These are phyloP conservation scores for Glomeris maerens DNA, from an alignment of 1,140 invertebrate genomes.

Conservation along the genomic window DNA sequence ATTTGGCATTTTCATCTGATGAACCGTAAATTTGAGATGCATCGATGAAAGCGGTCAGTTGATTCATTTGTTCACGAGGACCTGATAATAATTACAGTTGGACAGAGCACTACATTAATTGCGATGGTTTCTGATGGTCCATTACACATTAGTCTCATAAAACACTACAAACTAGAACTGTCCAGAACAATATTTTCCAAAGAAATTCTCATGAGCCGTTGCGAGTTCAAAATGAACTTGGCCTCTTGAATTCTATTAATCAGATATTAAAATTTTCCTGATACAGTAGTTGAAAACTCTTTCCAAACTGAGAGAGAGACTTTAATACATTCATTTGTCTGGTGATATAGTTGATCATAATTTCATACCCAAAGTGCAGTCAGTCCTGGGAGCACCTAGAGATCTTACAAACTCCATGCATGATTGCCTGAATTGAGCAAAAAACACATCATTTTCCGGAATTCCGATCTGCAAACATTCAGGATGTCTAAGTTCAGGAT, in stretches of 20 bases:
- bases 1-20: conserved; percentile 14
- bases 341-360: too few relatives aligned
- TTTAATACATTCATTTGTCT: too few relatives aligned
- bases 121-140: too few relatives aligned
- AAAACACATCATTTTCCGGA: conserved; percentile 19
- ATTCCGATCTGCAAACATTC: conserved; percentile 23
- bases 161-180: too few relatives aligned
- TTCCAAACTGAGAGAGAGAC: too few relatives aligned
- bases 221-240: background rate
- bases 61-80: conserved; percentile 31
- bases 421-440: conserved; percentile 6
- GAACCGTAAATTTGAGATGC: conserved; percentile 36
- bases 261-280: background rate
- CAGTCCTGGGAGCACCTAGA: conserved; percentile 42
- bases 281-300: background rate
- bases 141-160: too few relatives aligned
- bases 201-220: too few relatives aligned
- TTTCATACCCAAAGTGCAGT: too few relatives aligned
- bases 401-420: conserved; percentile 55
- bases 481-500: conserved; percentile 18
- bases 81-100: conserved; percentile 8
- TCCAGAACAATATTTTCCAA: too few relatives aligned
- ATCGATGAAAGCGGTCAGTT: conserved; percentile 40
- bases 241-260: background rate
- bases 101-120: too few relatives aligned